Evolutionary conservation across 2,797 vertebrate species (phyloP).

Genomic region (Myotis daubentonii): DNA sequence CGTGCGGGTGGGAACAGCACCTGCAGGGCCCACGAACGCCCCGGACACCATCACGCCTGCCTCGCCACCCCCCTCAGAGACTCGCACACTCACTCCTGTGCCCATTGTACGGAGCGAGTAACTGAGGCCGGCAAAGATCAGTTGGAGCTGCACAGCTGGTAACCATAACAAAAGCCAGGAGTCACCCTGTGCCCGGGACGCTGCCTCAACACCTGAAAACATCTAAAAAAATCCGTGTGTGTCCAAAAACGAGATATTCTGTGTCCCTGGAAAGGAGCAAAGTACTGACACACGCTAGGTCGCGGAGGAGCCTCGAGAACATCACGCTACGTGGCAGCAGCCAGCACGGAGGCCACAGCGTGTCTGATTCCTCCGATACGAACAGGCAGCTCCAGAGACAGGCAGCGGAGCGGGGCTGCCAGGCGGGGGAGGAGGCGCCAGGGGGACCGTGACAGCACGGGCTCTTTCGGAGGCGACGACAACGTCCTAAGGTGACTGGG

Average conservation of each 20-base stretch:
- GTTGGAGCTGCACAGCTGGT: not conserved
- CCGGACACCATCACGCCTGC: not conserved
- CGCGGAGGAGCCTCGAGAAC: accelerated
- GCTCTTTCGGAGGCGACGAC: not conserved
- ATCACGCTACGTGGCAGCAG: accelerated
- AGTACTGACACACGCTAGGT: accelerated
- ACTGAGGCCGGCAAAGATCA: not conserved
- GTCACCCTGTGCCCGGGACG: too few species aligned
- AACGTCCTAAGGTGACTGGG: not conserved
- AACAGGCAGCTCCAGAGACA: not conserved
- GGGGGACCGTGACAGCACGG: too few species aligned
- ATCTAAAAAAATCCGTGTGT: not conserved
- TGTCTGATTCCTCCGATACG: accelerated
- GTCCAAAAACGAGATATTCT: not conserved
- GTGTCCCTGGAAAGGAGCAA: not conserved
- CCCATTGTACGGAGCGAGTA: not conserved
- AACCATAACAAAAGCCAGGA: not conserved
- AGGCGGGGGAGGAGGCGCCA: not conserved
- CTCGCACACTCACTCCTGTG: accelerated
- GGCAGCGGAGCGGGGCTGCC: not conserved
- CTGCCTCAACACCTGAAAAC: accelerated
- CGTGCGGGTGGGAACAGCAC: accelerated
- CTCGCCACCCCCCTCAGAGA: too few species aligned
- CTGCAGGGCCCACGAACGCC: accelerated
- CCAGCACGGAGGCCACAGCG: not conserved